Conservation (phyloP, 2,888 invertebrate species). For the Volucella zonaria region DNA sequence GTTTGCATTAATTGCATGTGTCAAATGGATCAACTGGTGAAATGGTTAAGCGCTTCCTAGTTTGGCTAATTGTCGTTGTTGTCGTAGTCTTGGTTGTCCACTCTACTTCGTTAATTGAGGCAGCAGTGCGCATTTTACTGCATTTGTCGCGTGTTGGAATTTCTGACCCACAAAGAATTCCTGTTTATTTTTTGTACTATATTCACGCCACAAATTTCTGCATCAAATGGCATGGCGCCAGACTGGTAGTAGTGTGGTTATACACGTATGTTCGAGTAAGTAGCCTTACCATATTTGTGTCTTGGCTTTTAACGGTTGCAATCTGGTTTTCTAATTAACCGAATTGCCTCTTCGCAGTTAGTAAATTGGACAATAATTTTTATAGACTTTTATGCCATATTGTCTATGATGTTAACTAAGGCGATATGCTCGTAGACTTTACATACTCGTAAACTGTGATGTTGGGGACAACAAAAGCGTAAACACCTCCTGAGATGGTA, state of each 20-base stretch:
- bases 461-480: not conserved
- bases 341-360: slow-evolving; percentile 21
- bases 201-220: slow-evolving; percentile 18
- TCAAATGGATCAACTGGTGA: slow-evolving; percentile 44
- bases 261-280: too few species aligned
- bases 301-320: slow-evolving; percentile 1
- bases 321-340: slow-evolving; percentile 62
- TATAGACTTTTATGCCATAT: not conserved
- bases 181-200: slow-evolving; percentile 25
- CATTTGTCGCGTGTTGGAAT: slow-evolving; percentile 58
- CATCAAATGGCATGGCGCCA: slow-evolving; percentile 60
- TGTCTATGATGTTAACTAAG: not conserved
- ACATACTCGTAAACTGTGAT: slow-evolving; percentile 10
- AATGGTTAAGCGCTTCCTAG: slow-evolving; percentile 44
- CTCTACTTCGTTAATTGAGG: slow-evolving; percentile 53
- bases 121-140: slow-evolving; percentile 30
- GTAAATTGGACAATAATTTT: not conserved
- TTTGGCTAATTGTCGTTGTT: slow-evolving; percentile 44
- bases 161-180: slow-evolving; percentile 61
- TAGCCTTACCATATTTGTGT: not conserved
- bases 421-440: not conserved
- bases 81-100: not conserved
- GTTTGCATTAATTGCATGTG: slow-evolving; percentile 30
- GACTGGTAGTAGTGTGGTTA: not conserved
- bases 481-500: not conserved